Evolutionary conservation across 2,113 vertebrate species (phyloP), one percentile per base, ranked within the genome.

Genomic region (Oncorhynchus tshawytscha): DNA sequence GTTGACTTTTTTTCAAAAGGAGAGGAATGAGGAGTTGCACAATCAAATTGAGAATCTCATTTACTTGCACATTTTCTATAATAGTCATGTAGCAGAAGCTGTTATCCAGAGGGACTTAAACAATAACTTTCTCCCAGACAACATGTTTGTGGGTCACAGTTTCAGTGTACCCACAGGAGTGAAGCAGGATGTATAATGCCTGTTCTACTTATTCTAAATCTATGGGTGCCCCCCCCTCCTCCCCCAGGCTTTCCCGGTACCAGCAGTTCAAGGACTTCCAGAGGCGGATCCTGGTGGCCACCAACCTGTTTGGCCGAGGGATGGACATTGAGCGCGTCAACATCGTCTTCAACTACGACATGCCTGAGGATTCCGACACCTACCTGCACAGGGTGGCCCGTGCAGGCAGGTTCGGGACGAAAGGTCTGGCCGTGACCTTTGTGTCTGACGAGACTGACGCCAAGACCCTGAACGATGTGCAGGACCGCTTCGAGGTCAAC

Each of bases 241-340:
- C 71, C 6, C 12, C 1, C 77, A 96, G 95, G 75, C 88, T 96
- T 27, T 95, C 95, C 0, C 92, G 95, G 11, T 96, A 96, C 76
- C 95, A 96, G 86, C 95, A 96, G 88, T 96, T 96, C 57, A 96
- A 96, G 86, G 95, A 96, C 87, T 96, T 96, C 85, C 95, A 96
- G 90, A 85, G 94, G 49, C 91, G 95, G 57, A 96, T 96, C 80
- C 85, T 96, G 84, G 95, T 96, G 72, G 95, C 95, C 31, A 96
- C 95, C 7, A 96, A 96, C 81, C 92, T 96, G 39, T 96, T 96
- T 29, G 95, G 95, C n/a, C 89, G 95, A n/a, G 95, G 95, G 12
- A 96, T 96, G 95, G 95, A 96, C 78, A 96, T 96, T 1, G 95
- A 96, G 77, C 91, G 95, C 2, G 95, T 96, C 81, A 96, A 96